Evolutionary conservation across 92 coral and sea anemone genomes (phyloP).

Genomic region (Scolanthus callimorphus): DNA sequence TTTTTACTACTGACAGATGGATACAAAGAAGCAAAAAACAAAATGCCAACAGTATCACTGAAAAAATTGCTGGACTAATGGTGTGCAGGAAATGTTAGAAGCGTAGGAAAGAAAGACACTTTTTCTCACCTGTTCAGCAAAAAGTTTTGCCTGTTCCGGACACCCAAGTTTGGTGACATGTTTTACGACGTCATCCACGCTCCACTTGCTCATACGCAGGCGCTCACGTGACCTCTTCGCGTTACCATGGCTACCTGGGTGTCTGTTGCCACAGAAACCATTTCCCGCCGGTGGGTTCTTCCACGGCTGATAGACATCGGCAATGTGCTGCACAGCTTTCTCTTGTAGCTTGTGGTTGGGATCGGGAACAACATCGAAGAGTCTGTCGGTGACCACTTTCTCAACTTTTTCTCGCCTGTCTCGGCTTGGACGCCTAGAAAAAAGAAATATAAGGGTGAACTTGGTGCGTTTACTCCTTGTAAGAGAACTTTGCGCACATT

Average conservation of each 20-base stretch:
- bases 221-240: constrained; percentile 82
- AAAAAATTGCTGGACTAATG: too few species aligned
- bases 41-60: too few species aligned
- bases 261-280: constrained; percentile 6
- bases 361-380: neutral
- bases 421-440: neutral
- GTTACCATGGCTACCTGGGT: constrained; percentile 26
- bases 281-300: neutral
- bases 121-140: constrained; percentile 93
- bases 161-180: constrained; percentile 88
- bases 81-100: too few species aligned
- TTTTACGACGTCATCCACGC: constrained; percentile 83
- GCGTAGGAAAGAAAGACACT: too few species aligned
- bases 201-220: constrained; percentile 85
- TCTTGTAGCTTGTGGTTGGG: constrained; percentile 6
- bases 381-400: neutral
- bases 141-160: constrained; percentile 87
- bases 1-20: too few species aligned
- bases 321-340: constrained; percentile 52
- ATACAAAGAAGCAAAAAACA: too few species aligned
- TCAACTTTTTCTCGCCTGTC: neutral
- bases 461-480: too few species aligned
- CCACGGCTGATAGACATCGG: constrained; percentile 5
- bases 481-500: too few species aligned
- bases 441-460: too few species aligned